Evolutionary conservation across 1,140 invertebrate genomes (phyloP), one percentile per base, ranked within the genome.

Genomic region (Drosophila virilis): DNA sequence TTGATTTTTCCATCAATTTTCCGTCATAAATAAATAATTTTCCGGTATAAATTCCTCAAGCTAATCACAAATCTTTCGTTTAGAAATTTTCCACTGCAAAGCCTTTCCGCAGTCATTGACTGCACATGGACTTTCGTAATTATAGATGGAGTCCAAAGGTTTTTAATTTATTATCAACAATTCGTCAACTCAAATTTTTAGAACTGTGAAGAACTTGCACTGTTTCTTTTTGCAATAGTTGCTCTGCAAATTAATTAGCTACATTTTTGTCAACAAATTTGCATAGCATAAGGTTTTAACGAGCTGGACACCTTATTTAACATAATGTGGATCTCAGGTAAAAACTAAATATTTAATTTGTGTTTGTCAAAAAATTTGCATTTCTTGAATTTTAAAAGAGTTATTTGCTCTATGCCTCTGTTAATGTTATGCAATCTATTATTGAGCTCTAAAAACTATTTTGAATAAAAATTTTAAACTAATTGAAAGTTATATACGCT

Each of bases 31-130:
- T 48, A 28, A 22, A 22, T 22, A 22, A 22, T 48, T 43, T 43
- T 13, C n/a, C 22, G 0, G 38, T n/a, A 40, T n/a, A 12, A 40
- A 40, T 40, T n/a, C 38, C 12, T 33, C 17, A 10, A 12, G 28
- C 8, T 12, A 51, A 35, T 15, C 32, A 9, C 50, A 52, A 12
- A 17, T 28, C 8, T 52, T 13, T 51, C n/a, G n/a, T 35, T 51
- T 51, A 35, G 28, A 51, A 42, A 42, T 32, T 64, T 45, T 61
- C 48, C 66, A 9, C 8, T 52, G 15, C 8, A 10, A 12, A 51
- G 59, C 55, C 51, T 60, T 68, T 69, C 48, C 66, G 32, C 22
- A 8, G 33, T 1, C 3, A 46, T 45, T 45, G 13, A 9, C 33
- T 37, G 13, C 43, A 12, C 22, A 60, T 2, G 6, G 8, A 8